phyloP scores from a whole-genome alignment of 2,888 invertebrate genomes.

The Scotopteryx bipunctaria region DNA sequence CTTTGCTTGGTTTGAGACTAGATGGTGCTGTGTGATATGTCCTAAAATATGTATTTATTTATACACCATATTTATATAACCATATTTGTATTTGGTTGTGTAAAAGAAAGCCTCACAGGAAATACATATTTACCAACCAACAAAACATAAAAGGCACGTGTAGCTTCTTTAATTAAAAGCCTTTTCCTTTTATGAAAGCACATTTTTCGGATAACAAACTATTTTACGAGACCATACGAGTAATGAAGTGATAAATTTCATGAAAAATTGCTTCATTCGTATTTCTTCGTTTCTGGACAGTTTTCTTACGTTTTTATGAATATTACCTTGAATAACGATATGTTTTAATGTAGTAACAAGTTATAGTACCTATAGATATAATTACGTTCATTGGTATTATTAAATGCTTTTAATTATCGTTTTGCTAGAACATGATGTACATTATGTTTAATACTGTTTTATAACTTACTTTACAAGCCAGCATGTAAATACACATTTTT shows the following conservation, averaged over 20 bases:
- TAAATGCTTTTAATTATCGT: background rate
- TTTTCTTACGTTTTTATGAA: constrained; percentile 16
- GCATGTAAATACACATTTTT: no score
- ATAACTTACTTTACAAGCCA: no score
- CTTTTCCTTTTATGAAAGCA: constrained; percentile 22
- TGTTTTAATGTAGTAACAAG: background rate
- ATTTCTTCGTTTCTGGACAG: constrained; percentile 19
- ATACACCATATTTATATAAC: no score
- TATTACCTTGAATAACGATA: constrained; percentile 4
- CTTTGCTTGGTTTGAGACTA: no score
- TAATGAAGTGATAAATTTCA: constrained; percentile 65
- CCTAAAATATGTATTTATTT: no score
- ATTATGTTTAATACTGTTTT: no score
- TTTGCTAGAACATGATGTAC: background rate
- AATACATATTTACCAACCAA: constrained; percentile 1
- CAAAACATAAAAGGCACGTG: constrained; percentile 11
- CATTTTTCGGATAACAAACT: constrained; percentile 17
- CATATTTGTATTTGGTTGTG: no score
- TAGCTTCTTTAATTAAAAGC: constrained; percentile 25
- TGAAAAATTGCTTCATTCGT: constrained; percentile 56
- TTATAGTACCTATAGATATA: background rate
- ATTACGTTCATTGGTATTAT: background rate
- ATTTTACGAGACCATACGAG: constrained; percentile 42
- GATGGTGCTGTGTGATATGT: no score
- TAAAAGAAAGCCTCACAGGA: background rate